Evolutionary conservation across 2,113 vertebrate genomes (phyloP).

Genomic region (Rissa tridactyla): DNA sequence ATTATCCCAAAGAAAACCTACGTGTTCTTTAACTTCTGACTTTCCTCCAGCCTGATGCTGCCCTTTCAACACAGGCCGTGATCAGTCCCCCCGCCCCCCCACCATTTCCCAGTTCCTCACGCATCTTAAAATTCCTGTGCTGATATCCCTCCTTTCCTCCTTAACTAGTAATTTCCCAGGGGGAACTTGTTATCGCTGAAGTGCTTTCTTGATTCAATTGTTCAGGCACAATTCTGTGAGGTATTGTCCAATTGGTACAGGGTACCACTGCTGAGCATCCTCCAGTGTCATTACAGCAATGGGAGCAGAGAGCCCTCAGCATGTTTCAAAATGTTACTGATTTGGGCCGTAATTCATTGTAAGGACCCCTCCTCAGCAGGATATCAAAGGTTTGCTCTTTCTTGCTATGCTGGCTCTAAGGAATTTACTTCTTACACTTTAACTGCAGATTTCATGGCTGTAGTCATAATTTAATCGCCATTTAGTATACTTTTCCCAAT

Average conservation of each 20-base stretch:
- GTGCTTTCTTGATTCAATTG: background rate
- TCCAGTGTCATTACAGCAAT: background rate
- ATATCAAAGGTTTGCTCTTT: background rate
- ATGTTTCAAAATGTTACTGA: background rate
- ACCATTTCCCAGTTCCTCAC: background rate
- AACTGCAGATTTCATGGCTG: background rate
- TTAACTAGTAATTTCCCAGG: constrained; percentile 1
- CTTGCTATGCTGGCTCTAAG: background rate
- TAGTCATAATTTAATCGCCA: background rate
- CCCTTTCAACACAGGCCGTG: background rate
- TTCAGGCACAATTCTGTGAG: background rate
- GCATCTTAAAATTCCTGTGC: background rate
- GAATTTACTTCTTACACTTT: background rate
- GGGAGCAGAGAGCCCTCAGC: background rate
- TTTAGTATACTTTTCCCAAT: background rate
- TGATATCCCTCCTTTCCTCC: background rate
- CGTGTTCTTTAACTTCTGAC: background rate
- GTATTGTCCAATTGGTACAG: background rate
- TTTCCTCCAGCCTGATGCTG: background rate
- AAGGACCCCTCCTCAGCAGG: background rate
- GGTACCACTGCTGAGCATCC: background rate
- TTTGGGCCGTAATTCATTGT: background rate
- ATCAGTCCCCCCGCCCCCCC: background rate
- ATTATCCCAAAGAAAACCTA: background rate
- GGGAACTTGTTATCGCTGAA: background rate